These are phyloP conservation scores for Mus spretus DNA, from an alignment of 2,797 vertebrate genomes.

Conservation along the genomic window DNA sequence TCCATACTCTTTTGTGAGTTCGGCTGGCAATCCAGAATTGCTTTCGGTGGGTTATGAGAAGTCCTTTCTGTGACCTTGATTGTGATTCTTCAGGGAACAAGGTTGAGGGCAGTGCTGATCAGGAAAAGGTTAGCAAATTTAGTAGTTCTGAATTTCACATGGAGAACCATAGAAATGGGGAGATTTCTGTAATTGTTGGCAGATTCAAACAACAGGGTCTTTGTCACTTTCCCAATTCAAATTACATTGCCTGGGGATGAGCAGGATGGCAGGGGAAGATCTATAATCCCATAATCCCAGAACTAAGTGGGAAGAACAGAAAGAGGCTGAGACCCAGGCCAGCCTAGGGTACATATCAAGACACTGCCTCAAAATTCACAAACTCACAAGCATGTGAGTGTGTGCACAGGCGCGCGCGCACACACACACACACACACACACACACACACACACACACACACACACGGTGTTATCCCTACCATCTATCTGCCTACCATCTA, in stretches of 20 bases:
- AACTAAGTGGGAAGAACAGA: background rate
- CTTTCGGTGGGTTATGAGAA: background rate
- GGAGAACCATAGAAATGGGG: background rate
- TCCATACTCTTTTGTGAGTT: slow-evolving; percentile 6
- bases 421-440: background rate
- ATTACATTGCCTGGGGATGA: background rate
- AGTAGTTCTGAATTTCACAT: slow-evolving; percentile 13
- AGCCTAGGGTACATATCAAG: background rate
- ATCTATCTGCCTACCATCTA: background rate
- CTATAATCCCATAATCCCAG: background rate
- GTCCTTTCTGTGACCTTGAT: background rate
- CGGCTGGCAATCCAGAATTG: background rate
- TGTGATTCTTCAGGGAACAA: background rate
- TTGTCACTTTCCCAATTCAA: slow-evolving; percentile 20
- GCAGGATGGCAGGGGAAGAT: background rate
- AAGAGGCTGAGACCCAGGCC: background rate
- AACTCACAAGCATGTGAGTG: background rate
- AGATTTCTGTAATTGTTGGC: background rate
- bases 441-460: background rate
- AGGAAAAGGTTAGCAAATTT: background rate
- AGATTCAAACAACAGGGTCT: background rate
- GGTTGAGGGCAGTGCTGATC: background rate
- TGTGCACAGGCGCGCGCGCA: background rate
- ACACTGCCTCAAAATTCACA: background rate
- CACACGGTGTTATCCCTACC: too few relatives aligned